Percentiles rank a stretch among this genome's conserved stretches.
phyloP scores from a whole-genome alignment of 2,888 invertebrate genomes.

The Arge pagana region DNA sequence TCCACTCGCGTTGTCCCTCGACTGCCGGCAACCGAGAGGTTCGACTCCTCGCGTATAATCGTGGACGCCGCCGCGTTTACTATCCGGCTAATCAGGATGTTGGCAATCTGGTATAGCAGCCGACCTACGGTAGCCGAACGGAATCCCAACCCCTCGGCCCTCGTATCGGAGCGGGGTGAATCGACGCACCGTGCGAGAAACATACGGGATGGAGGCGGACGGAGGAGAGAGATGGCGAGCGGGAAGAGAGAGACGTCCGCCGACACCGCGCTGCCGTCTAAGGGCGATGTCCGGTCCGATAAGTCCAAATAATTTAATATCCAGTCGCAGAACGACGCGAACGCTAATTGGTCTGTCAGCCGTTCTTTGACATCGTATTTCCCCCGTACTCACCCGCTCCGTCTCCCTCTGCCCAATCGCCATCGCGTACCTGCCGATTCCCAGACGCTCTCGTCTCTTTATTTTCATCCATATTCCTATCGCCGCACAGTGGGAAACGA shows the following conservation, averaged over 20 bases:
- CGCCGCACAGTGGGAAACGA: too few relatives aligned
- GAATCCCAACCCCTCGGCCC: constrained; percentile 2
- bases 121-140: constrained; percentile 24
- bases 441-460: background rate
- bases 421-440: background rate
- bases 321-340: constrained; percentile 6
- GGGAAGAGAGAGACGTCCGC: background rate
- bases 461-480: too few relatives aligned
- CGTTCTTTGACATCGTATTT: background rate
- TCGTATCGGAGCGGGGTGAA: too few relatives aligned
- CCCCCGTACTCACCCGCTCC: background rate
- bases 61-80: background rate
- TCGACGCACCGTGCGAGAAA: too few relatives aligned
- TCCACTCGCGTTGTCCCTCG: too few relatives aligned
- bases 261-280: constrained; percentile 1
- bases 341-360: constrained; percentile 16
- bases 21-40: too few relatives aligned
- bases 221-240: too few relatives aligned
- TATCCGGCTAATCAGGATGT: constrained; percentile 37
- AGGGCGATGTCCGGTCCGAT: constrained; percentile 32
- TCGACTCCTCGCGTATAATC: background rate
- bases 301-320: constrained; percentile 33
- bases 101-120: constrained; percentile 32
- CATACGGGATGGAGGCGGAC: too few relatives aligned
- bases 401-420: background rate